Conservation (phyloP, 2,113 vertebrate species). For the Tapirus terrestris region DNA sequence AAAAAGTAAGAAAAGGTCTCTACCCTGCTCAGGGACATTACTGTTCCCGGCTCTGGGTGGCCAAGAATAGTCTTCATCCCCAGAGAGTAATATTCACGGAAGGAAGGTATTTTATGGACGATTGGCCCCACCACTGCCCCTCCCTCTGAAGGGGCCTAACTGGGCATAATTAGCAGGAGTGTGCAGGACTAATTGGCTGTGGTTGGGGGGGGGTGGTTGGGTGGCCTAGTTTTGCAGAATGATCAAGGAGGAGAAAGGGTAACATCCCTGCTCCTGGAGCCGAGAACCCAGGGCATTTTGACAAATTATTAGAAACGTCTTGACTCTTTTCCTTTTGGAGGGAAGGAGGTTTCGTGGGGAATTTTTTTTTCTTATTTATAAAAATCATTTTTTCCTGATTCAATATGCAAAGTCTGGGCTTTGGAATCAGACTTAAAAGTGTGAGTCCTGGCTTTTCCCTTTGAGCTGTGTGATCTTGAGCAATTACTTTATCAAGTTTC, state of each 20-base stretch:
- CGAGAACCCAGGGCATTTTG: neutral
- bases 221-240: neutral
- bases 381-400: neutral
- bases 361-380: conserved; percentile 35
- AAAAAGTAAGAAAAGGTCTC: neutral
- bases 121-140: neutral
- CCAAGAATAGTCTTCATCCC: neutral
- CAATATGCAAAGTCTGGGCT: neutral
- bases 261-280: neutral
- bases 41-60: neutral
- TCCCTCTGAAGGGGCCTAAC: neutral
- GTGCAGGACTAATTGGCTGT: neutral
- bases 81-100: neutral
- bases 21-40: neutral
- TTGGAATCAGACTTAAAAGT: neutral
- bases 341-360: neutral
- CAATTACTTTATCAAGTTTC: conserved; percentile 1
- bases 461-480: neutral
- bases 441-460: neutral
- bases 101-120: neutral
- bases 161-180: neutral
- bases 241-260: neutral
- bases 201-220: neutral
- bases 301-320: neutral
- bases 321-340: neutral